Evolutionary conservation across 2,888 invertebrate genomes (phyloP).

Genomic region (Argyresthia albistria): DNA sequence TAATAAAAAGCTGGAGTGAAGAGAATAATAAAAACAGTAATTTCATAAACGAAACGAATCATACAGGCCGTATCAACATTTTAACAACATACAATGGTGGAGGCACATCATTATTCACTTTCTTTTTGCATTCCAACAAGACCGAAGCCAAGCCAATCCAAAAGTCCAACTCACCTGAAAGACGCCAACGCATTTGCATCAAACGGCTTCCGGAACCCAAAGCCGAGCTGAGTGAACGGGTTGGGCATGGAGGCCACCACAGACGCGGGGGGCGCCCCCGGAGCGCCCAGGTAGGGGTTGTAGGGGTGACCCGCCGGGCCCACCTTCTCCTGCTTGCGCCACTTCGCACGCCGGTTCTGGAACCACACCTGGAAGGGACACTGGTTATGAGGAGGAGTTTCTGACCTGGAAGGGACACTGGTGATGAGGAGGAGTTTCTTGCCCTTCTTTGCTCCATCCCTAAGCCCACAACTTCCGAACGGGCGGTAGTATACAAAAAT

Average conservation of each 20-base stretch:
- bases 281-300: slow-evolving; percentile 84
- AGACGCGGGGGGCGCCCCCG: slow-evolving; percentile 76
- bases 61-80: too few species aligned
- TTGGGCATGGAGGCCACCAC: slow-evolving; percentile 85
- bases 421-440: too few species aligned
- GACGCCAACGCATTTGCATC: slow-evolving; percentile 78
- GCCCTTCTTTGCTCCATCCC: too few species aligned
- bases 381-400: not conserved
- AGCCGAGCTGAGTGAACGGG: slow-evolving; percentile 85
- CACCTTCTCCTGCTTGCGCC: slow-evolving; percentile 94
- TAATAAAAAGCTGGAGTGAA: too few species aligned
- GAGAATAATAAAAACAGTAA: too few species aligned
- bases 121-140: not conserved
- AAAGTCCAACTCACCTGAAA: slow-evolving; percentile 75
- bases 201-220: slow-evolving; percentile 82
- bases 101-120: not conserved
- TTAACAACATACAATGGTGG: too few species aligned
- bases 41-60: too few species aligned
- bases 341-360: slow-evolving; percentile 92
- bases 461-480: too few species aligned
- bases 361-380: slow-evolving; percentile 86
- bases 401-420: not conserved
- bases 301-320: slow-evolving; percentile 93
- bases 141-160: not conserved
- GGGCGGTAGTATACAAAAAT: too few species aligned